Conservation (phyloP, 2,888 invertebrate species). For the Lucinisca nassula region DNA sequence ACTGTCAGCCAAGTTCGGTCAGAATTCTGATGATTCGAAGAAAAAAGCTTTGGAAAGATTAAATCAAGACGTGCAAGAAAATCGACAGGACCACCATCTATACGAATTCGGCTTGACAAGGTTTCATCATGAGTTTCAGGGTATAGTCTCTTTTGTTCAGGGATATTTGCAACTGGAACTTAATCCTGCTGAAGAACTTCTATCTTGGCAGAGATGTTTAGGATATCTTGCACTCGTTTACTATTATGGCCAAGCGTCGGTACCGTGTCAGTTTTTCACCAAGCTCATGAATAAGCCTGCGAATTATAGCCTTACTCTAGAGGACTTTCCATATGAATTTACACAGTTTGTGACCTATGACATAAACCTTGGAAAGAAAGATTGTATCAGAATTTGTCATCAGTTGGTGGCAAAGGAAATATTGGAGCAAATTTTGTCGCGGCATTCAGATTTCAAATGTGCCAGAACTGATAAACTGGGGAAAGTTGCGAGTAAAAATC, state of each 20-base stretch:
- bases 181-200: slow-evolving; percentile 26
- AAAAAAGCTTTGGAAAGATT: slow-evolving; percentile 32
- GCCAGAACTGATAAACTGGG: slow-evolving; percentile 40
- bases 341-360: slow-evolving; percentile 60
- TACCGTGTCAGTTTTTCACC: slow-evolving; percentile 65
- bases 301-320: slow-evolving; percentile 45
- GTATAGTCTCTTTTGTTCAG: slow-evolving; percentile 54
- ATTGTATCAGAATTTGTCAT: slow-evolving; percentile 66
- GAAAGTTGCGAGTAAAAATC: slow-evolving; percentile 50
- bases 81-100: slow-evolving; percentile 35
- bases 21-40: slow-evolving; percentile 38
- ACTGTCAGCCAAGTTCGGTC: slow-evolving; percentile 50
- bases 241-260: slow-evolving; percentile 60
- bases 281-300: slow-evolving; percentile 41
- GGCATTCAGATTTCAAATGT: not conserved
- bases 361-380: slow-evolving; percentile 47
- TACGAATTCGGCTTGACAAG: slow-evolving; percentile 70
- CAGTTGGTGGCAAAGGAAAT: slow-evolving; percentile 70
- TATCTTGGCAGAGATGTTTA: slow-evolving; percentile 43
- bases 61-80: slow-evolving; percentile 28
- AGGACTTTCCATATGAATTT: slow-evolving; percentile 52
- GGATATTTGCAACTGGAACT: slow-evolving; percentile 55
- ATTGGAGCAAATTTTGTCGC: slow-evolving; percentile 65
- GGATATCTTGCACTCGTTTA: slow-evolving; percentile 59
- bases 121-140: slow-evolving; percentile 63